phyloP scores from a whole-genome alignment of 2,113 vertebrate species.

The Phrynosoma blainvillii region DNA sequence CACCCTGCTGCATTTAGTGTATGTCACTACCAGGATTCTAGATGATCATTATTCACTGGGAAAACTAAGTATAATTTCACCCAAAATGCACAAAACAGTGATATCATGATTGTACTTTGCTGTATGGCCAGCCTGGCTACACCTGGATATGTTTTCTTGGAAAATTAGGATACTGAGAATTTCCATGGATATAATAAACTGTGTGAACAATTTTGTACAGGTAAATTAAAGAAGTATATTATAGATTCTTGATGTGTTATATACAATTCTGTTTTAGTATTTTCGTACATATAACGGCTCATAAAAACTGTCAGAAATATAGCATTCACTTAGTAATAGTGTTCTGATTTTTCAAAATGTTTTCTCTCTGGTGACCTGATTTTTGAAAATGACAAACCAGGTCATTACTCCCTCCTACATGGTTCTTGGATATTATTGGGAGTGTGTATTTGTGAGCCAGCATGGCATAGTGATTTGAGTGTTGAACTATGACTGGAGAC shows the following conservation, averaged over 20 bases:
- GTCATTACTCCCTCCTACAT: not conserved
- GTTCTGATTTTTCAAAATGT: conserved; percentile 7
- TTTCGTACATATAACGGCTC: conserved; percentile 26
- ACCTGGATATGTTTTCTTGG: conserved; percentile 10
- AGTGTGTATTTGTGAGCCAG: not conserved
- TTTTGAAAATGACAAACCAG: not conserved
- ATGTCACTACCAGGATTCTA: no score
- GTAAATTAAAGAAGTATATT: conserved; percentile 43
- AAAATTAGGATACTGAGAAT: conserved; percentile 67
- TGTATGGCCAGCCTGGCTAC: no score
- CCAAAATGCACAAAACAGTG: no score
- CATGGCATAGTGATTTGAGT: no score
- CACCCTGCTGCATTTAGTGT: no score
- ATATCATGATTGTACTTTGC: no score
- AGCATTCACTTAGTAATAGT: conserved; percentile 49
- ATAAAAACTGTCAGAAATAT: conserved; percentile 57
- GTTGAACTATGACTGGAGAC: no score
- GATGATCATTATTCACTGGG: no score
- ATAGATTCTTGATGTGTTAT: conserved; percentile 44
- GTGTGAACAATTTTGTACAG: conserved; percentile 64
- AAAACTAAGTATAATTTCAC: no score
- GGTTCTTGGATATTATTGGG: not conserved
- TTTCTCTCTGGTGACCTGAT: conserved; percentile 37
- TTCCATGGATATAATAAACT: conserved; percentile 47
- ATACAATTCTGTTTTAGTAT: conserved; percentile 45